Evolutionary conservation across 1,140 invertebrate species (phyloP), one percentile per base, ranked within the genome.

Genomic region (Daktulosphaira vitifoliae): DNA sequence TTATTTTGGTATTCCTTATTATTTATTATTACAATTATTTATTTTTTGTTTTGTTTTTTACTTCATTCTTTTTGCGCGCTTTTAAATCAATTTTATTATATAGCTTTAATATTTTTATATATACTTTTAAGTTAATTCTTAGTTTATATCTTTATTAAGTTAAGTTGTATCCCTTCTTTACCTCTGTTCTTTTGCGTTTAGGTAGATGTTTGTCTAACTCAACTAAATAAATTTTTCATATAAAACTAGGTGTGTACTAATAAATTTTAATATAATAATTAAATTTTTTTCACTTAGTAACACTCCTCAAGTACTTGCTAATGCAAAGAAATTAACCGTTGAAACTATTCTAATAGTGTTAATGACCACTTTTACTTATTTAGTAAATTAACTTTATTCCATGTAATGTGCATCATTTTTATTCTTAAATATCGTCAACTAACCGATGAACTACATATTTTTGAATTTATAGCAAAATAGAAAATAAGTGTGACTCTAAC

Each of bases 231-330:
- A 56, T 62, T 20, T 46, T 62, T 23, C 13, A 22, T 15, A 38
- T 26, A 56, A 62, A 62, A 62, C 56, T 62, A 62, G 56, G 56
- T 62, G 56, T 62, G 56, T 62, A 62, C 56, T 62, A 62, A 62
- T 62, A 1, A 62, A 62, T 62, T 33, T 62, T 62, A 62, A 62
- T 62, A 48, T 16, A 25, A 13, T 59, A 59, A 62, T 62, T 9
- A 33, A 62, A 48, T 5, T 59, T 62, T 62, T 46, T 16, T 62
- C 42, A 5, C 29, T 42, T 62, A 62, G 46, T 62, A 62, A 62
- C 44, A 48, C 25, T 62, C 56, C 56, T 62, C 56, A 62, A 62
- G 56, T 62, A 62, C 56, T 48, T 46, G 22, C 42, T 48, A 48
- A 18, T 48, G 42, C 29, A 62, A 62, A 48, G 5, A 22, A 13